Evolutionary conservation across 1,140 invertebrate species (phyloP), one percentile per base, ranked within the genome.

Genomic region (Drosophila nasuta): DNA sequence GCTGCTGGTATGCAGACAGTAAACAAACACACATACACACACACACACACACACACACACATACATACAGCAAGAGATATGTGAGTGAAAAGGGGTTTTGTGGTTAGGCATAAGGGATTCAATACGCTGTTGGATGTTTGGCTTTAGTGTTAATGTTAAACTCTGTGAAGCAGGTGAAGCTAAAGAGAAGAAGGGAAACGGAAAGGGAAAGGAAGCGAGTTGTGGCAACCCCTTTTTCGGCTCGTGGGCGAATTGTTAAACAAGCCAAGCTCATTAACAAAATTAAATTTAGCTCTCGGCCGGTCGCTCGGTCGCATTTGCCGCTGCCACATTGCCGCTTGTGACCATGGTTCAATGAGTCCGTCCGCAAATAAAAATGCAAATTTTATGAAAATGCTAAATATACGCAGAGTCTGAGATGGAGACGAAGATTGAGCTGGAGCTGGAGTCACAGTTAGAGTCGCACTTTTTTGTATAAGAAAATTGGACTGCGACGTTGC

Each of bases 221-320:
- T 43, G 46, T 15, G 38, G 63, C 63, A 62, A 72, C 69, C 52
- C 52, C 35, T 38, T 38, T 10, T 46, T 57, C 46, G 52, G 41
- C 25, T 48, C 60, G 41, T 52, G 43, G 54, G 60, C 51, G 13
- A 67, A 63, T 67, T 62, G 76, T 68, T 79, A 71, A 78, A 54
- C 64, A 65, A 79, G 74, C 69, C 62, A 35, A 73, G 82, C 82
- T 86, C 82, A 86, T 86, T 86, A 86, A 79, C 82, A 81, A 86
- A 87, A 86, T 86, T 86, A 86, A 86, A 86, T 86, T 86, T 86
- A 82, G 79, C 82, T 43, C n/a, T 43, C 41, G 11, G 41, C n/a
- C 41, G 41, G 41, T 43, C n/a, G 41, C 41, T 13, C 20, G 20
- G 20, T 25, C 20, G 20, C 20, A 25, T 25, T 43, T 81, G 6